Conservation (phyloP, 2,113 vertebrate species). For the Coptodon rendalli region DNA sequence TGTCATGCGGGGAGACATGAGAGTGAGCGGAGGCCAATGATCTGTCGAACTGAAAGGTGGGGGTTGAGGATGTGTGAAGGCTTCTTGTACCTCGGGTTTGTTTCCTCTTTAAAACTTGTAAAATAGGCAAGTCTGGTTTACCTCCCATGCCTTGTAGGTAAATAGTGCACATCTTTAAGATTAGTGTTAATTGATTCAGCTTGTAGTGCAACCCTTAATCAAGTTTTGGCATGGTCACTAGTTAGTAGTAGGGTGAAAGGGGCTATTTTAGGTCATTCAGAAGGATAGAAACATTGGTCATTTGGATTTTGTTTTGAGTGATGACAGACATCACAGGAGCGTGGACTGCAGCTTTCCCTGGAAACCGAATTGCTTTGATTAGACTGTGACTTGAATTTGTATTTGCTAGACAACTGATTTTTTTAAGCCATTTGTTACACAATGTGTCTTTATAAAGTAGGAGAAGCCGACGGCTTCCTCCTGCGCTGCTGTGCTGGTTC, state of each 20-base stretch:
- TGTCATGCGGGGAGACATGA: conserved; percentile 4
- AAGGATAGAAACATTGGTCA: conserved; percentile 26
- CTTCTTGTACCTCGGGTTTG: conserved; percentile 18
- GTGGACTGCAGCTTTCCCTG: conserved; percentile 27
- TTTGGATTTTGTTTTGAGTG: conserved; percentile 29
- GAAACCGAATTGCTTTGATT: conserved; percentile 13
- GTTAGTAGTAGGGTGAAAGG: conserved; percentile 41
- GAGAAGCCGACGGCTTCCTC: conserved; percentile 26
- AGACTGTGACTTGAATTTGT: conserved; percentile 2
- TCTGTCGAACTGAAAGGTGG: conserved; percentile 16
- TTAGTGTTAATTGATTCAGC: conserved; percentile 71
- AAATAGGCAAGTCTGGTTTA: conserved; percentile 46
- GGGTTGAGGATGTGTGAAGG: conserved; percentile 12
- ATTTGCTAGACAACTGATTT: conserved; percentile 38
- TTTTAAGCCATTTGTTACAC: conserved; percentile 34
- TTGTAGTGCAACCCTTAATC: conserved; percentile 69
- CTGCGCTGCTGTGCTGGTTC: conserved; percentile 30
- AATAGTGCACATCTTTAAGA: conserved; percentile 70
- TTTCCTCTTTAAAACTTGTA: conserved; percentile 37
- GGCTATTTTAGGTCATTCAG: conserved; percentile 19
- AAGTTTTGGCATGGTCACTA: conserved; percentile 59
- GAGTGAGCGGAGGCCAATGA: conserved; percentile 35
- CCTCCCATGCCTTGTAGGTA: conserved; percentile 48
- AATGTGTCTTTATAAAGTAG: conserved; percentile 35
- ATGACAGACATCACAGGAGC: conserved; percentile 31